Conservation (phyloP, 23 tunicate genomes). For the Pegea sp. region DNA sequence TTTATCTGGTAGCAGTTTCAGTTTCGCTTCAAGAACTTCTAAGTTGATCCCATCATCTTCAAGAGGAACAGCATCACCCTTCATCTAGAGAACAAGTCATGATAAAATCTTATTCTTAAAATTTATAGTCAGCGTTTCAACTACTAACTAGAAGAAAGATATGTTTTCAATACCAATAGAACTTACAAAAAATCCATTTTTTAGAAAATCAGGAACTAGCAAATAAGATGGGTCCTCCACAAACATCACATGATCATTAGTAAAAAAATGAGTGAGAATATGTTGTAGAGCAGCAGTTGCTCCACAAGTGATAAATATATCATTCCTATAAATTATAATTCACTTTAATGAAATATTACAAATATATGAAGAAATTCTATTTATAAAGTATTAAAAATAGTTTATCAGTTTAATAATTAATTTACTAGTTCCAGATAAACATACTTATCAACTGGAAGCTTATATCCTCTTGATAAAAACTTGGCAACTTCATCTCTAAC, state of each 20-base stretch:
- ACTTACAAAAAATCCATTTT: constrained; percentile 8
- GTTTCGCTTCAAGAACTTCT: constrained; percentile 14
- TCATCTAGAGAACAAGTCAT: too few species aligned
- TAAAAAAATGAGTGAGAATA: constrained; percentile 17
- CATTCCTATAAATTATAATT: constrained; percentile 9
- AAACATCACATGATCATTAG: constrained; percentile 15
- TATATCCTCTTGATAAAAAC: constrained; percentile 15
- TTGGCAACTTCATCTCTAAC: constrained; percentile 10
- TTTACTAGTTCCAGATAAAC: not conserved
- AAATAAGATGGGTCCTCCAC: constrained; percentile 63
- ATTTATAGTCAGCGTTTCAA: not conserved
- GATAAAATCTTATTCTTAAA: too few species aligned
- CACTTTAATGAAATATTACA: not conserved
- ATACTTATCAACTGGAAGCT: constrained; percentile 15
- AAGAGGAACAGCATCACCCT: constrained; percentile 9
- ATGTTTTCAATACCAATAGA: not conserved
- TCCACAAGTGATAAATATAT: constrained; percentile 23
- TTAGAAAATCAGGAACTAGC: constrained; percentile 6
- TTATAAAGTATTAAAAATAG: not conserved
- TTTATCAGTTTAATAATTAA: not conserved
- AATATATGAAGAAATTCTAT: not conserved
- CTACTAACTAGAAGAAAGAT: not conserved
- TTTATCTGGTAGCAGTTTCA: constrained; percentile 4
- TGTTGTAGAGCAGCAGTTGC: constrained; percentile 27
- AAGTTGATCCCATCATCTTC: constrained; percentile 27